These are phyloP conservation scores for Troides oblongomaculatus DNA, from an alignment of 2,888 invertebrate species.

Conservation along the genomic window DNA sequence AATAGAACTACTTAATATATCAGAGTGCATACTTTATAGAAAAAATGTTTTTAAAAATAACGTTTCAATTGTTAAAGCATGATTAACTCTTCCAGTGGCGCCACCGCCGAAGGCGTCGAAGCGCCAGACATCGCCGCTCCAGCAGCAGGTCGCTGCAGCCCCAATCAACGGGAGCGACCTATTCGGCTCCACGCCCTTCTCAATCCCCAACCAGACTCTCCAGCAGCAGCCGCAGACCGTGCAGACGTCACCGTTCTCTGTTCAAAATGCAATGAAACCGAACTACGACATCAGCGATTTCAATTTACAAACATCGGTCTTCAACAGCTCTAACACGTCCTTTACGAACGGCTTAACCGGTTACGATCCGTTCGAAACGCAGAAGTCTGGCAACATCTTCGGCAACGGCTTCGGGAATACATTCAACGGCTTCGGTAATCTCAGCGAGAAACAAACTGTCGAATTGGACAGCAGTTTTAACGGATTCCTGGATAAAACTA, in stretches of 20 bases:
- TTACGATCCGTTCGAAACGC: conserved; percentile 92
- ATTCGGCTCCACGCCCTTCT: conserved; percentile 90
- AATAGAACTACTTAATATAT: too few species aligned
- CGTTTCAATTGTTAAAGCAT: too few species aligned
- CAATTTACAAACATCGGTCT: conserved; percentile 70
- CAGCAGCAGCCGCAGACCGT: conserved; percentile 35
- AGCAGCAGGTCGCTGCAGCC: conserved; percentile 48
- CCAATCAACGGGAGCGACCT: conserved; percentile 83
- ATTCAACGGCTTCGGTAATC: conserved; percentile 71
- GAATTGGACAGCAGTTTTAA: conserved; percentile 83
- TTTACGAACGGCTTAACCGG: conserved; percentile 71
- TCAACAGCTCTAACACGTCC: conserved; percentile 56
- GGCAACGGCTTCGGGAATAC: conserved; percentile 63
- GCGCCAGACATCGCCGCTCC: conserved; percentile 54
- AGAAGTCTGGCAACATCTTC: conserved; percentile 77
- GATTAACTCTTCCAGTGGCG: conserved; percentile 83
- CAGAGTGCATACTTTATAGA: too few species aligned
- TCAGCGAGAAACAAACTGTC: conserved; percentile 73
- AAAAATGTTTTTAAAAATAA: too few species aligned
- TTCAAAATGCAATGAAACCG: conserved; percentile 55
- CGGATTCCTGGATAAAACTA: conserved; percentile 88
- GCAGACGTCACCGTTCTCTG: conserved; percentile 42
- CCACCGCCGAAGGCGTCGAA: conserved; percentile 91
- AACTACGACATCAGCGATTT: conserved; percentile 75
- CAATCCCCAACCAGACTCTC: conserved; percentile 54